Evolutionary conservation across 2,797 vertebrate genomes (phyloP).

Genomic region (Tapera naevia): DNA sequence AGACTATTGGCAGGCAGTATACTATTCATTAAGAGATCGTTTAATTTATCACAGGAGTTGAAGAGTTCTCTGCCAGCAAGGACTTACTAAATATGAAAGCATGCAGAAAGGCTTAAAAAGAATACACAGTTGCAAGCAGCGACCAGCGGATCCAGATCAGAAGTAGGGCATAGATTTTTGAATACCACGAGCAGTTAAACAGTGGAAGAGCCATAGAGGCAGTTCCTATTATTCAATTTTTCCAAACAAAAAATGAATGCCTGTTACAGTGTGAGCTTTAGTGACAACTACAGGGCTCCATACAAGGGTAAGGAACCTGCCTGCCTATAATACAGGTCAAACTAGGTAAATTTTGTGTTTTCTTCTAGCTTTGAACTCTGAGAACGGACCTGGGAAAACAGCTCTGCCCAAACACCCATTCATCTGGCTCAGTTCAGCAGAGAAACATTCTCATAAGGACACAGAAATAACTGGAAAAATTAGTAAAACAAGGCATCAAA

Average conservation of each 20-base stretch:
- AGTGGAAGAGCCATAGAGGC: background rate
- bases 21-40: background rate
- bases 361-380: background rate
- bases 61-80: background rate
- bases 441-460: background rate
- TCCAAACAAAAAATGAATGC: background rate
- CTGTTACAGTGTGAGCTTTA: background rate
- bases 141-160: background rate
- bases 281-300: background rate
- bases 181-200: background rate
- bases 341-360: background rate
- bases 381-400: background rate
- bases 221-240: background rate
- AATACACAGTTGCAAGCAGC: background rate
- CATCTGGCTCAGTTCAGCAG: background rate
- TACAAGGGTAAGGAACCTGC: background rate
- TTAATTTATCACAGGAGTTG: background rate
- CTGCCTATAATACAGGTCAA: background rate
- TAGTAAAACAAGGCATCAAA: background rate
- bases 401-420: background rate
- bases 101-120: background rate
- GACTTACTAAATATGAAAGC: background rate
- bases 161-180: background rate
- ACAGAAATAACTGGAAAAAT: background rate
- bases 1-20: background rate